These are phyloP conservation scores for Scolopax mira DNA, from an alignment of 2,113 vertebrate species.

Conservation along the genomic window DNA sequence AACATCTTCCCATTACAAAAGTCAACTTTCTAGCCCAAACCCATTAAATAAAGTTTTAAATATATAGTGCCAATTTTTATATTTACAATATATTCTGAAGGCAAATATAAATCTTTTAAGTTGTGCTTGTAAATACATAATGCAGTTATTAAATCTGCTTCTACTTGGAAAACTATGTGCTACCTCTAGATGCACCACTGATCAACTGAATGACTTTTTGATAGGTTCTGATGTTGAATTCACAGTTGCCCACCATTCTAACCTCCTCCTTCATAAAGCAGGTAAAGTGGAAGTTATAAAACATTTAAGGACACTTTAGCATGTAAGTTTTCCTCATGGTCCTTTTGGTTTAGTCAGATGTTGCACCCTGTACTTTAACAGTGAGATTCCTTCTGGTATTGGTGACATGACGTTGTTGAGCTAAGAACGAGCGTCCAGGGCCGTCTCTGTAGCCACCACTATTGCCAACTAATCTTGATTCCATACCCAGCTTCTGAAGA, in stretches of 20 bases:
- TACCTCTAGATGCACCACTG: background rate
- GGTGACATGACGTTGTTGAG: slow-evolving; percentile 92
- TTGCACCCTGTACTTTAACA: slow-evolving; percentile 78
- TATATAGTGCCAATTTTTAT: slow-evolving; percentile 47
- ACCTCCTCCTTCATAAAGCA: slow-evolving; percentile 22
- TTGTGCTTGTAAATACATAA: slow-evolving; percentile 53
- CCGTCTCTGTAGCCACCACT: slow-evolving; percentile 58
- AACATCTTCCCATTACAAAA: slow-evolving; percentile 20
- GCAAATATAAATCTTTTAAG: slow-evolving; percentile 63
- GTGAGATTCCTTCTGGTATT: slow-evolving; percentile 83
- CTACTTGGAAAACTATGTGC: background rate
- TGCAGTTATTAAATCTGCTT: slow-evolving; percentile 33
- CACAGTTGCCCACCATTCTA: slow-evolving; percentile 23
- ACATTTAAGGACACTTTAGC: slow-evolving; percentile 80
- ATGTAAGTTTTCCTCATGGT: slow-evolving; percentile 36
- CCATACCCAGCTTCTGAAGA: slow-evolving; percentile 94
- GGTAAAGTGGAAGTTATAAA: slow-evolving; percentile 58
- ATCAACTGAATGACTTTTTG: background rate
- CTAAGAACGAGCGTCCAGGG: slow-evolving; percentile 86
- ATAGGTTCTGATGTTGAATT: slow-evolving; percentile 21
- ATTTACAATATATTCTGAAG: slow-evolving; percentile 65
- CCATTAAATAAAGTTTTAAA: slow-evolving; percentile 60
- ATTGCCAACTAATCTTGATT: slow-evolving; percentile 83
- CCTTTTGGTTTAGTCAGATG: slow-evolving; percentile 78
- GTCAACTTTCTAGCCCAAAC: slow-evolving; percentile 24